Percentiles rank a stretch among this genome's conserved stretches.
phyloP scores from a whole-genome alignment of 2,113 vertebrate species.

The Panurus biarmicus region DNA sequence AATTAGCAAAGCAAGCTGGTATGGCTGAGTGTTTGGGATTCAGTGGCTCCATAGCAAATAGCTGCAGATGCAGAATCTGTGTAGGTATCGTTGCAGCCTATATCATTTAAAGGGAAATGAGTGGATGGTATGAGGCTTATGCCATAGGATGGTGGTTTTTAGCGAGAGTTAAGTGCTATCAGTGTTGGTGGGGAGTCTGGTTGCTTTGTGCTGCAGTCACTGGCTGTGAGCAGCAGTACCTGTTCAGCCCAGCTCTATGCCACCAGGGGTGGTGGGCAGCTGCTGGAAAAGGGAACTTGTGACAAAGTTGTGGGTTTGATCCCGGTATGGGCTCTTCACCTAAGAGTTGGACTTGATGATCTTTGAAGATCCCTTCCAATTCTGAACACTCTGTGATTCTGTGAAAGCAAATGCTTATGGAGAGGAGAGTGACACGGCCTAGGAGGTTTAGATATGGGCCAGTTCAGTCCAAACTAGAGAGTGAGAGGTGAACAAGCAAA shows the following conservation, averaged over 20 bases:
- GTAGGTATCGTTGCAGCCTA: no score
- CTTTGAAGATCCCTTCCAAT: neutral
- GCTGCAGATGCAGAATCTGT: neutral
- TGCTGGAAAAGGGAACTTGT: neutral
- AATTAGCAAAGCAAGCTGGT: neutral
- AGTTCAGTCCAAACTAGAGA: neutral
- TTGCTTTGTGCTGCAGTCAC: neutral
- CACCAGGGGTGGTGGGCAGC: neutral
- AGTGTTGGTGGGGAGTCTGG: neutral
- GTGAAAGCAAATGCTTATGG: neutral
- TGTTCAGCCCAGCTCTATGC: neutral
- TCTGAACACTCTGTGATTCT: neutral
- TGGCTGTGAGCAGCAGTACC: fast-evolving
- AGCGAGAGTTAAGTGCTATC: neutral
- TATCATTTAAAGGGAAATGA: neutral
- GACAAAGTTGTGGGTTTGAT: neutral
- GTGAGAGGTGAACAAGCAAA: neutral
- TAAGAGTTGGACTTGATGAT: neutral
- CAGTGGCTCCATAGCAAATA: neutral
- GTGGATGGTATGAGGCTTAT: neutral
- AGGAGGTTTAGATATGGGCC: neutral
- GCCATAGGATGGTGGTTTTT: fast-evolving
- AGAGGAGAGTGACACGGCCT: neutral
- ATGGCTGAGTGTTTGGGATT: neutral
- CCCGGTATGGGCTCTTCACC: neutral